Evolutionary conservation across 1,140 invertebrate genomes (phyloP).

Genomic region (Drosophila cardini): DNA sequence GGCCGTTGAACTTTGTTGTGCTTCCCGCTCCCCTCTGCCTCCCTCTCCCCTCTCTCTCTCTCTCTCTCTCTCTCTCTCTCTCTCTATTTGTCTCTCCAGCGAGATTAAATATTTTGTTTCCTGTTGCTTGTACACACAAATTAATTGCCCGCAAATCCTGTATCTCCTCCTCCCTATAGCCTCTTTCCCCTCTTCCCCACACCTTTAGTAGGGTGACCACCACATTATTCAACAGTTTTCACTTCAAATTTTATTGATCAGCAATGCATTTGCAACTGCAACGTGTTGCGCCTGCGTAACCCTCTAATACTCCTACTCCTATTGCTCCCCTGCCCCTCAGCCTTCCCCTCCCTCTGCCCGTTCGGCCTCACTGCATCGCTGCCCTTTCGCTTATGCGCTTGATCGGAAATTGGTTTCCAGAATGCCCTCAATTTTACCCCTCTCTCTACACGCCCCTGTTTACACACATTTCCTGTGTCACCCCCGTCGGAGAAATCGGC

Average conservation of each 20-base stretch:
- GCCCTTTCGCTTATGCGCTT: slow-evolving; percentile 51
- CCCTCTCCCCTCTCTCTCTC: background rate
- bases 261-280: slow-evolving; percentile 38
- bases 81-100: background rate
- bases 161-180: slow-evolving; percentile 22
- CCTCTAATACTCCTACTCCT: slow-evolving; percentile 15
- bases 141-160: slow-evolving; percentile 84
- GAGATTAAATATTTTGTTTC: slow-evolving; percentile 48
- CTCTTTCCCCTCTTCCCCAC: slow-evolving; percentile 11
- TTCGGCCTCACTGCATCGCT: slow-evolving; percentile 53
- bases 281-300: slow-evolving; percentile 76
- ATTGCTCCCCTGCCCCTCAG: background rate
- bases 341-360: slow-evolving; percentile 10
- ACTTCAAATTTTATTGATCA: slow-evolving; percentile 76
- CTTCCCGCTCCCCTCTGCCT: background rate
- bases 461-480: slow-evolving; percentile 60
- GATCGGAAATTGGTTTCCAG: slow-evolving; percentile 77
- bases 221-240: slow-evolving; percentile 78
- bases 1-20: slow-evolving; percentile 64
- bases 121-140: slow-evolving; percentile 72
- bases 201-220: slow-evolving; percentile 15
- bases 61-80: background rate
- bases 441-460: background rate
- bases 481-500: slow-evolving; percentile 25
- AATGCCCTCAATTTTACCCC: slow-evolving; percentile 17